Percentiles rank a stretch among this genome's conserved stretches.
phyloP scores from a whole-genome alignment of 2,888 invertebrate species.

The Luffia ferchaultella region DNA sequence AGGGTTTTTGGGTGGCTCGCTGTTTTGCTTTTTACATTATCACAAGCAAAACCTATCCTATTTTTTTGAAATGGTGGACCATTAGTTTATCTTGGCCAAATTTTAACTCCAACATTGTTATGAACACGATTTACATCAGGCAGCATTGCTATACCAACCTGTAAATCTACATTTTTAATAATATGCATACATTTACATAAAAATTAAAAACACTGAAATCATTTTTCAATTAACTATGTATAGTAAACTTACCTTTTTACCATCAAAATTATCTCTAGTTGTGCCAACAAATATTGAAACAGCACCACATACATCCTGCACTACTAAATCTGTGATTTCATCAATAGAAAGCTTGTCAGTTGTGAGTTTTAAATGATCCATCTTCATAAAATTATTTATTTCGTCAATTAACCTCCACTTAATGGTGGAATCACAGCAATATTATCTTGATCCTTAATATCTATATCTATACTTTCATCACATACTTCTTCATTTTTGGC shows the following conservation, averaged over 20 bases:
- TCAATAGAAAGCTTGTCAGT: constrained; percentile 73
- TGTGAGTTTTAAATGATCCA: constrained; percentile 77
- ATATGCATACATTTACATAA: too few species aligned
- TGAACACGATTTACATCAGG: too few species aligned
- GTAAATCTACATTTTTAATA: too few species aligned
- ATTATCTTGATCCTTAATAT: constrained; percentile 75
- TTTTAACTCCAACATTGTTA: too few species aligned
- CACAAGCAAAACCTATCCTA: too few species aligned
- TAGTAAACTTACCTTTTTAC: constrained; percentile 68
- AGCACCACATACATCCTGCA: constrained; percentile 83
- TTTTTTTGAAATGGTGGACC: too few species aligned
- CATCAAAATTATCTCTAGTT: constrained; percentile 85
- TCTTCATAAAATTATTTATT: constrained; percentile 24
- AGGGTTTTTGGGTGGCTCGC: too few species aligned
- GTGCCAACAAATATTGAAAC: constrained; percentile 90
- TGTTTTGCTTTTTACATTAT: too few species aligned
- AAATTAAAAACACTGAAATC: too few species aligned
- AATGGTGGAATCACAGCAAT: constrained; percentile 94
- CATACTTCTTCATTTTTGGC: constrained; percentile 87
- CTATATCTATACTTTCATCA: constrained; percentile 55
- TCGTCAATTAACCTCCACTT: constrained; percentile 79
- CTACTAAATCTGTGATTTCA: constrained; percentile 70
- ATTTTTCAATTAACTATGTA: not conserved
- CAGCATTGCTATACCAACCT: too few species aligned
- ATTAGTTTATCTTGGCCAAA: too few species aligned